A percentile compares a stretch with the other conserved stretches of the same genome.
These are phyloP conservation scores for Hypolimnas misippus DNA, from an alignment of 2,888 invertebrate species.

Conservation along the genomic window DNA sequence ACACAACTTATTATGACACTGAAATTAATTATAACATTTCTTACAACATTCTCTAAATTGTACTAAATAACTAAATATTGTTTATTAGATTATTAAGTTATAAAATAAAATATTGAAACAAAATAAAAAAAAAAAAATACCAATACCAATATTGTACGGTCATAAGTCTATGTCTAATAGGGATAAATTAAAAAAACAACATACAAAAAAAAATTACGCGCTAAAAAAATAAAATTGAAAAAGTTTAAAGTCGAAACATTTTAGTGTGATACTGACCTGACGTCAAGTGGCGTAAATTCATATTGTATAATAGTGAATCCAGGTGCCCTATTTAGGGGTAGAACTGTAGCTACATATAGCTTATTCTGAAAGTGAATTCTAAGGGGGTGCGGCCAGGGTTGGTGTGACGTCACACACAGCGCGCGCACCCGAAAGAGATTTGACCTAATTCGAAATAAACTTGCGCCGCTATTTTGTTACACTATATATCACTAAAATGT, in stretches of 20 bases:
- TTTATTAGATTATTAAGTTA: too few relatives aligned
- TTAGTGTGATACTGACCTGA: constrained; percentile 6
- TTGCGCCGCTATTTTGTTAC: constrained; percentile 62
- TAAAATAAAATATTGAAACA: too few relatives aligned
- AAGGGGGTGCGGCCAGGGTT: constrained; percentile 60
- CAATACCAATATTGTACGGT: too few relatives aligned
- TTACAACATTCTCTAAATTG: too few relatives aligned
- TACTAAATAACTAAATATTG: too few relatives aligned
- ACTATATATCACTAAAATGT: constrained; percentile 59
- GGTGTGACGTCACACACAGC: constrained; percentile 70
- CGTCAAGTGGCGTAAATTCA: neutral
- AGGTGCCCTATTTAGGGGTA: constrained; percentile 16
- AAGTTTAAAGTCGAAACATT: neutral
- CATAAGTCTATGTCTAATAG: too few relatives aligned
- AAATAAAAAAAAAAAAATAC: too few relatives aligned
- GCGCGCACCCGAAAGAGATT: constrained; percentile 61
- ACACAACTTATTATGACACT: too few relatives aligned
- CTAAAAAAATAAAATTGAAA: neutral
- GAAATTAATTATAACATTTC: too few relatives aligned
- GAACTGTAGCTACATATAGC: constrained; percentile 15
- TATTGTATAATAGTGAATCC: constrained; percentile 10
- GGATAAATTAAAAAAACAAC: too few relatives aligned
- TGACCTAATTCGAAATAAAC: constrained; percentile 75
- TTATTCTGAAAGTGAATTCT: constrained; percentile 65
- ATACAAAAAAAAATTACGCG: neutral